Evolutionary conservation across 2,113 vertebrate genomes (phyloP), one percentile per base, ranked within the genome.

Genomic region (Psammodynastes pulverulentus): DNA sequence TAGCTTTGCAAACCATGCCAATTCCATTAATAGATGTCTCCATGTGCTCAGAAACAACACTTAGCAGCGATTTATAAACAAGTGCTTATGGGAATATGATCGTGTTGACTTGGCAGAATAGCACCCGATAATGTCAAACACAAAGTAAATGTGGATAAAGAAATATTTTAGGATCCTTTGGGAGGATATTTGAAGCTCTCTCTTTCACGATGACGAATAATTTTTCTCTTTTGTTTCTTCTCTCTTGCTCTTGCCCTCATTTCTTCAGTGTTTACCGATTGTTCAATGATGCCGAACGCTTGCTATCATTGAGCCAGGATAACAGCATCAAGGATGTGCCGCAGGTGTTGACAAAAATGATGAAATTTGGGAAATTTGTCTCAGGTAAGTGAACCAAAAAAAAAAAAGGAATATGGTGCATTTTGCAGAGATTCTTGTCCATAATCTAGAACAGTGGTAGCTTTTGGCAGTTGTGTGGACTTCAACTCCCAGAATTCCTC

Each of bases 281-380:
- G 43, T 99, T 99, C 95, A 98, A 98, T 0, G 99, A 99, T 91
- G 98, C 98, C 91, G 98, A 97, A 96, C 98, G 98, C 94, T 98
- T 99, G 91, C 98, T 99, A 0, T 93, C 99, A 48, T 99, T 99
- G 93, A 99, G 98, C 96, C 98, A 98, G 79, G 98, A 99, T 94
- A 98, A 97, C 0, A 99, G 98, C 96, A 93, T 99, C 91, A 96
- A 96, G 94, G 97, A 93, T 87, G 96, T 98, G 88, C 98, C 98
- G 95, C 97, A 96, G 87, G 96, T 98, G 84, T 93, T 98, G 93
- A 94, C 90, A 90, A 97, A 94, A 13, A 91, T 98, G 9, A 95
- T 48, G 58, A 96, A 94, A 87, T 84, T 97, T 3, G 95, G 97
- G 89, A 96, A 92, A 72, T 97, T 96, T 93, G 95, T 53, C 21